Evolutionary conservation across 2,113 vertebrate species (phyloP).

Genomic region (Syngnathus typhle): DNA sequence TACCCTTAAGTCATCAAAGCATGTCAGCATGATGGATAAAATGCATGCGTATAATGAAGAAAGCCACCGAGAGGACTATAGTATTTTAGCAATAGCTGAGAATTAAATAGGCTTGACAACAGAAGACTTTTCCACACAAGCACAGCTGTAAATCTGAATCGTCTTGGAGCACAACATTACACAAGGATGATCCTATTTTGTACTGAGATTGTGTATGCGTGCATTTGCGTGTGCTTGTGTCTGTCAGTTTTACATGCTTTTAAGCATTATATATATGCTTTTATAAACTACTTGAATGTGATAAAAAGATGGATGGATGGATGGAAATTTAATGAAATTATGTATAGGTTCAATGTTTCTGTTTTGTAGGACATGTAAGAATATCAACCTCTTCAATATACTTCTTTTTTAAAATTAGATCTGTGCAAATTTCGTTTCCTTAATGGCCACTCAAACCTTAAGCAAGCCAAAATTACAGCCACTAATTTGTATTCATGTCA

Average conservation of each 20-base stretch:
- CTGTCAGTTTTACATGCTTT: too few relatives aligned
- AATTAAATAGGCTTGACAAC: slow-evolving; percentile 59
- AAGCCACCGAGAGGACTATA: slow-evolving; percentile 46
- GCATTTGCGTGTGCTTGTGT: neutral
- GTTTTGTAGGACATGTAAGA: too few relatives aligned
- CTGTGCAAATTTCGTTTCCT: neutral
- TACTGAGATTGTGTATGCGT: slow-evolving; percentile 5
- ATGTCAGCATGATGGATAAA: slow-evolving; percentile 49
- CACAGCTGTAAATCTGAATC: slow-evolving; percentile 61
- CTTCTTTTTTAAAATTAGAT: too few relatives aligned
- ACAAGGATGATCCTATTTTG: slow-evolving; percentile 38
- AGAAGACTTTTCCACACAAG: slow-evolving; percentile 55
- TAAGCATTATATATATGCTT: neutral
- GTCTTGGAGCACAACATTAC: slow-evolving; percentile 37
- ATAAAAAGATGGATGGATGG: neutral
- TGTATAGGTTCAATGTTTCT: too few relatives aligned
- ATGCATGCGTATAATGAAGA: slow-evolving; percentile 47
- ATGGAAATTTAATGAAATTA: too few relatives aligned
- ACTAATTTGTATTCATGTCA: neutral
- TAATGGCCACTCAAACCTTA: neutral
- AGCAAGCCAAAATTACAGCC: neutral
- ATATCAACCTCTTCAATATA: too few relatives aligned
- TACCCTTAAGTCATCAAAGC: slow-evolving; percentile 58
- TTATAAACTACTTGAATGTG: neutral
- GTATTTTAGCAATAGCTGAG: slow-evolving; percentile 58